These are phyloP conservation scores for Stichodactyla mertensii DNA, from an alignment of 64 coral and sea anemone genomes.

Conservation along the genomic window DNA sequence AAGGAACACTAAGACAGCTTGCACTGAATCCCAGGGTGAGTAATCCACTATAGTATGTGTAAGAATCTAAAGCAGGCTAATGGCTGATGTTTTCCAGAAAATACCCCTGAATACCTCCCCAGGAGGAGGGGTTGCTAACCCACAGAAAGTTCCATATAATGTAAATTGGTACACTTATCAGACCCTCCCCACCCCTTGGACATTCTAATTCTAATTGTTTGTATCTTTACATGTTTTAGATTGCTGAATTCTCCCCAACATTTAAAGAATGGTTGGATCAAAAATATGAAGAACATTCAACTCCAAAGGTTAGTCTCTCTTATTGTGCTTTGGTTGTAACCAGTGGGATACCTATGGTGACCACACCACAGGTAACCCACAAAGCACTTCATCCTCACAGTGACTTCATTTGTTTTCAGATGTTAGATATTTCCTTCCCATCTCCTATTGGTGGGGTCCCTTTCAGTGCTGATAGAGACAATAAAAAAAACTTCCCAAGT, in stretches of 20 bases:
- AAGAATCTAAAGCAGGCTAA: not conserved
- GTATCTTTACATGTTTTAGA: conserved; percentile 24
- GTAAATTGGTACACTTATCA: too few relatives aligned
- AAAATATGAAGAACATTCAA: conserved; percentile 29
- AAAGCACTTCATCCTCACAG: not conserved
- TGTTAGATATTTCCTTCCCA: conserved; percentile 31
- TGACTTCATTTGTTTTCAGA: conserved; percentile 10
- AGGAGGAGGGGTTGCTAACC: too few relatives aligned
- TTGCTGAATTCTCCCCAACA: conserved; percentile 72
- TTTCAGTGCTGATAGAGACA: conserved; percentile 92
- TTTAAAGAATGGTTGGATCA: conserved; percentile 60
- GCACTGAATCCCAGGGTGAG: conserved; percentile 82
- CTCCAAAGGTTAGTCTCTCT: conserved; percentile 46
- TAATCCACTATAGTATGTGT: not conserved
- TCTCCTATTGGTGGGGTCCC: conserved; percentile 92
- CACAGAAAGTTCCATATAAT: too few relatives aligned
- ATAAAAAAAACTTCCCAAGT: conserved; percentile 81
- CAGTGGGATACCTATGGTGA: not conserved
- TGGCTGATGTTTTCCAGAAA: too few relatives aligned
- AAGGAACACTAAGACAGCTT: conserved; percentile 80
- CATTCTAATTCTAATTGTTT: too few relatives aligned
- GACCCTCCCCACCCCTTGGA: too few relatives aligned
- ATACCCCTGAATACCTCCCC: too few relatives aligned
- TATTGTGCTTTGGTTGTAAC: not conserved
- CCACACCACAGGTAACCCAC: not conserved